Percentiles rank a stretch among this genome's conserved stretches.
phyloP scores from a whole-genome alignment of 2,888 invertebrate species.

The Plagodis pulveraria region DNA sequence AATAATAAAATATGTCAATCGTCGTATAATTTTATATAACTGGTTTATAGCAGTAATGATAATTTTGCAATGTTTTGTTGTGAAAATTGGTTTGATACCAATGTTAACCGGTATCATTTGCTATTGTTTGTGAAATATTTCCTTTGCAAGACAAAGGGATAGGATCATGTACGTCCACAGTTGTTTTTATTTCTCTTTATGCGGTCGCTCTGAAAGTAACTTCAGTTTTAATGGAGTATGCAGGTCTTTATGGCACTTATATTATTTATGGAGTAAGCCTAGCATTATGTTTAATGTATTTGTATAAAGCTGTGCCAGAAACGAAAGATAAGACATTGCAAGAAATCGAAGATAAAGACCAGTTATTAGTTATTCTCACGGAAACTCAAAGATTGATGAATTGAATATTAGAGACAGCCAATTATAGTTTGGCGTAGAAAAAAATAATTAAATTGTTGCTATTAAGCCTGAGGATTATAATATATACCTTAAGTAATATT shows the following conservation, averaged over 20 bases:
- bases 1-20: slow-evolving; percentile 41
- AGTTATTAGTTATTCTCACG: no score
- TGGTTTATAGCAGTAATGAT: slow-evolving; percentile 39
- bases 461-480: no score
- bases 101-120: slow-evolving; percentile 44
- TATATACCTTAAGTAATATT: no score
- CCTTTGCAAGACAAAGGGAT: slow-evolving; percentile 32
- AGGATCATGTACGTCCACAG: slow-evolving; percentile 44
- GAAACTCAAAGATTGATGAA: no score
- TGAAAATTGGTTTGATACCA: slow-evolving; percentile 47
- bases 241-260: slow-evolving; percentile 44
- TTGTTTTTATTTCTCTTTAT: slow-evolving; percentile 48
- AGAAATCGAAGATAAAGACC: no score
- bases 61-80: slow-evolving; percentile 44
- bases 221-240: slow-evolving; percentile 40
- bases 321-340: no score
- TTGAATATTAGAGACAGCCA: no score
- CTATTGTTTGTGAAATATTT: not conserved
- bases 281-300: slow-evolving; percentile 35
- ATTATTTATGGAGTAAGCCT: slow-evolving; percentile 44
- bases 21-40: slow-evolving; percentile 44
- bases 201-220: slow-evolving; percentile 48
- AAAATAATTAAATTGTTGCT: no score
- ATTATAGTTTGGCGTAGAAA: no score
- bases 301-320: no score